Conservation (phyloP, 92 coral and sea anemone genomes). For the Umimayanthus kanabou region DNA sequence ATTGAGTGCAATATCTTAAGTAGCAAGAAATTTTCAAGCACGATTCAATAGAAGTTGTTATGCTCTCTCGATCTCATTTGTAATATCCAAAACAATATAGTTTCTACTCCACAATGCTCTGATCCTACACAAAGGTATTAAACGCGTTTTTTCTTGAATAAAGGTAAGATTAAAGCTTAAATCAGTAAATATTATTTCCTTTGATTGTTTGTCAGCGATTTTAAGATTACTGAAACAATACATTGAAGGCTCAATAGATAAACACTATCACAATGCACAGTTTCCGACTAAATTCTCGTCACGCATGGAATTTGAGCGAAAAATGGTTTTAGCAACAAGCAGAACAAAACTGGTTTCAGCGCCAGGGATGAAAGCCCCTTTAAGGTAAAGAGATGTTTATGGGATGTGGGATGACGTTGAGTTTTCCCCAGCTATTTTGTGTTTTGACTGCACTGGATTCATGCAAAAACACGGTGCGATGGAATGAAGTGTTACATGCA, state of each 20-base stretch:
- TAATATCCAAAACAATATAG: not conserved
- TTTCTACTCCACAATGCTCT: not conserved
- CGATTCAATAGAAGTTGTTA: not conserved
- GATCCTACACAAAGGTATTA: not conserved
- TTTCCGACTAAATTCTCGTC: not conserved
- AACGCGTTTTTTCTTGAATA: not conserved
- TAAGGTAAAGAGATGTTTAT: not conserved
- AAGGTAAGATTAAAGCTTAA: not conserved
- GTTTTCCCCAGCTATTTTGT: not conserved
- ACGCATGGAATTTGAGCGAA: constrained; percentile 13
- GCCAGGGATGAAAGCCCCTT: not conserved
- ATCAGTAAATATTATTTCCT: not conserved
- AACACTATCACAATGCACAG: not conserved
- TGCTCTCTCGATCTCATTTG: not conserved
- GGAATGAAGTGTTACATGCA: not conserved
- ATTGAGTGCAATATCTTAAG: constrained; percentile 1
- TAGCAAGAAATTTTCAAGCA: not conserved
- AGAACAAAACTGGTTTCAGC: not conserved
- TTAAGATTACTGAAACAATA: constrained; percentile 28
- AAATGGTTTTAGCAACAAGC: not conserved
- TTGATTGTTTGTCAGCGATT: constrained; percentile 31
- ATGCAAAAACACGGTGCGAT: not conserved
- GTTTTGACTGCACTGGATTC: constrained; percentile 14
- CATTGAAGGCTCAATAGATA: constrained; percentile 6
- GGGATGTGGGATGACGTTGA: not conserved